These are phyloP conservation scores for Cephalopachus bancanus DNA, from an alignment of 2,797 vertebrate genomes.

Conservation along the genomic window DNA sequence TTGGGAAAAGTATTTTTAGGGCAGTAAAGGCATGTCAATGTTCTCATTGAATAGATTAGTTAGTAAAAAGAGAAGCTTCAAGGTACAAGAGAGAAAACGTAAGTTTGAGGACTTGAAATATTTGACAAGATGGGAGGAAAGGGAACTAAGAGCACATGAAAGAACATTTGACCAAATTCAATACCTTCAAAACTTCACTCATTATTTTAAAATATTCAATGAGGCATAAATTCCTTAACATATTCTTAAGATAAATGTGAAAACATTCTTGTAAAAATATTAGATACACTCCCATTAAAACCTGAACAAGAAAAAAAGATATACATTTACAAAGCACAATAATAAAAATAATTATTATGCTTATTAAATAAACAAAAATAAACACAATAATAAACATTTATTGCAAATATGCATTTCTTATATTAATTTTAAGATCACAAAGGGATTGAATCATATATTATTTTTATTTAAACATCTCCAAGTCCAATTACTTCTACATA, in stretches of 20 bases:
- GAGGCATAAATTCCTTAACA: neutral
- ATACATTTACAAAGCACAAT: neutral
- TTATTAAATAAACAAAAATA: too few relatives aligned
- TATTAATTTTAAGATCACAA: neutral
- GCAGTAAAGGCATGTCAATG: neutral
- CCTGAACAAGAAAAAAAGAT: too few relatives aligned
- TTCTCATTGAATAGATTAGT: neutral
- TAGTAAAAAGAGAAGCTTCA: neutral
- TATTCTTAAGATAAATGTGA: too few relatives aligned
- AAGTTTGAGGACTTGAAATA: neutral
- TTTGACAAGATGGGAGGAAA: neutral
- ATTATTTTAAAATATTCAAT: neutral
- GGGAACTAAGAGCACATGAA: neutral
- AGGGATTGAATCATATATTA: neutral
- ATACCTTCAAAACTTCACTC: neutral
- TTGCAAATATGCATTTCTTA: neutral
- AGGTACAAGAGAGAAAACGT: neutral
- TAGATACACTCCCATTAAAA: too few relatives aligned
- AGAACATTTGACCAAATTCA: neutral
- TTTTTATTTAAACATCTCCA: neutral
- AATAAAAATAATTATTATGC: neutral
- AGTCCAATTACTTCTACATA: neutral
- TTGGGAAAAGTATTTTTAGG: neutral
- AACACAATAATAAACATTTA: too few relatives aligned
- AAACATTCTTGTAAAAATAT: too few relatives aligned